Percentiles rank a stretch among this genome's conserved stretches.
Conservation (phyloP, 2,888 invertebrate species). For the Apotomis turbidana region DNA sequence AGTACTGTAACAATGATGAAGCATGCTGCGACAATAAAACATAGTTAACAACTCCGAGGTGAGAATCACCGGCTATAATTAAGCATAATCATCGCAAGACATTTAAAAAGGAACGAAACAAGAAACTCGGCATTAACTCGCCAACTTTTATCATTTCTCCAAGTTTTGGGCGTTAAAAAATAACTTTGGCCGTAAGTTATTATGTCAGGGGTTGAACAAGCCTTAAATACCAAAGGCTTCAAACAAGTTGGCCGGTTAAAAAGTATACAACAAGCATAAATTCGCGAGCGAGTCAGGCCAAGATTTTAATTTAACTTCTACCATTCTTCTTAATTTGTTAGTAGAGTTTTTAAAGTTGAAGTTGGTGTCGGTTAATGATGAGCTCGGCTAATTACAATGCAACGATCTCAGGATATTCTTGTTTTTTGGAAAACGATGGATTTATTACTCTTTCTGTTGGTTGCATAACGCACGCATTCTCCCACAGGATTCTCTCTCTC, state of each 20-base stretch:
- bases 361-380: conserved; percentile 45
- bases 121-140: conserved; percentile 43
- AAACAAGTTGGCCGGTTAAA: conserved; percentile 44
- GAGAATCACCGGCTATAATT: conserved; percentile 41
- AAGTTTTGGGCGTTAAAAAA: conserved; percentile 45
- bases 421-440: background rate
- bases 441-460: too few species aligned
- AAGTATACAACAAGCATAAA: conserved; percentile 73
- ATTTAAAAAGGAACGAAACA: conserved; percentile 44
- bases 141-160: conserved; percentile 47
- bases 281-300: conserved; percentile 58
- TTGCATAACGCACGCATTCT: too few species aligned
- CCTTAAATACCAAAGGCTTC: conserved; percentile 46
- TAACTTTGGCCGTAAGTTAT: conserved; percentile 43
- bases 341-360: conserved; percentile 59
- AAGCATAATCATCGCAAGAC: conserved; percentile 45
- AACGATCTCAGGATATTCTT: background rate
- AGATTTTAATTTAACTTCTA: conserved; percentile 81
- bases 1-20: background rate
- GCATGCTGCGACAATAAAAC: conserved; percentile 25
- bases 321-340: conserved; percentile 81
- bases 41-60: conserved; percentile 40
- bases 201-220: conserved; percentile 40
- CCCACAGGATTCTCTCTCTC: too few species aligned
- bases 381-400: conserved; percentile 26